Evolutionary conservation across 2,888 invertebrate species (phyloP).

Genomic region (Seira sanloemensis): DNA sequence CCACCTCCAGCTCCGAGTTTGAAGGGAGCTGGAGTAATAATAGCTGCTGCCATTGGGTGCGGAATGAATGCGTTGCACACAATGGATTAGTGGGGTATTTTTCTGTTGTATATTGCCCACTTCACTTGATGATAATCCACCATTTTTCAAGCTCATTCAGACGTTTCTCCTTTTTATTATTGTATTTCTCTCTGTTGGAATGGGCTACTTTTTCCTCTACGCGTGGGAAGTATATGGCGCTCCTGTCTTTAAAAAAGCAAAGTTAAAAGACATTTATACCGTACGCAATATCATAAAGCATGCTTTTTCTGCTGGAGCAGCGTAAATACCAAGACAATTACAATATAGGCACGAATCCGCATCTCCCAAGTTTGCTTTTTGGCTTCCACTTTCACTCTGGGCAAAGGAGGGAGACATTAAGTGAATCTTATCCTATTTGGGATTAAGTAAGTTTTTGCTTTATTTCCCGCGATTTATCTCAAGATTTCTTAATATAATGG

Average conservation of each 20-base stretch:
- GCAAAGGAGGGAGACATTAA: conserved; percentile 39
- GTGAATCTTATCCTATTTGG: conserved; percentile 51
- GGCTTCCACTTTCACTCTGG: neutral
- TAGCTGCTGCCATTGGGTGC: neutral
- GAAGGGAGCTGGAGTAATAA: neutral
- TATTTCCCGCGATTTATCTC: conserved; percentile 44
- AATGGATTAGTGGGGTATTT: conserved; percentile 33
- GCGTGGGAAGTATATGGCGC: neutral
- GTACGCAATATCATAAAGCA: neutral
- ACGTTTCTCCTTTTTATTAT: conserved; percentile 31
- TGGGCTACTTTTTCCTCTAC: neutral
- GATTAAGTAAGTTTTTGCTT: conserved; percentile 37
- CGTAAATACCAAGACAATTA: conserved; percentile 3
- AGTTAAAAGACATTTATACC: neutral
- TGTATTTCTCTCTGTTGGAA: conserved; percentile 35
- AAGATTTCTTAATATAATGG: conserved; percentile 35
- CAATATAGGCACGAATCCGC: neutral
- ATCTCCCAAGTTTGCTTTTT: neutral
- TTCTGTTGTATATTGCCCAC: conserved; percentile 37
- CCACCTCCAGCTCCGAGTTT: neutral
- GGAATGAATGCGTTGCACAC: conserved; percentile 11
- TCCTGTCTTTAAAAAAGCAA: conserved; percentile 41
- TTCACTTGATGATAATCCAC: conserved; percentile 57
- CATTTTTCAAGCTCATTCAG: conserved; percentile 54
- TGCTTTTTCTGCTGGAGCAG: neutral